A percentile compares a stretch with the other conserved stretches of the same genome.
Evolutionary conservation across 1,140 invertebrate species (phyloP).

Genomic region (Leucophenga varia): DNA sequence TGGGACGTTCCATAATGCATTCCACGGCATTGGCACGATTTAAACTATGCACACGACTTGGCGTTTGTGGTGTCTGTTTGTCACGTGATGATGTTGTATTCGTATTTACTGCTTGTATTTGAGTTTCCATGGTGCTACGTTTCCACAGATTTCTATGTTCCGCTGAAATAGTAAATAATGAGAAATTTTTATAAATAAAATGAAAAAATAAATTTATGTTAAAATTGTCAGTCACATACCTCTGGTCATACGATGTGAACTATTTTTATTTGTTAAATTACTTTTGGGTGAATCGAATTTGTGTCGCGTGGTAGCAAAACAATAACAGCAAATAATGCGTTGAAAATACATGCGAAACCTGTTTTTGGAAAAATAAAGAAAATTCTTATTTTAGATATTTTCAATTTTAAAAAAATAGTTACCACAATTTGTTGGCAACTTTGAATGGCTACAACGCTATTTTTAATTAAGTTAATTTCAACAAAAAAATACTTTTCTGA

Average conservation of each 20-base stretch:
- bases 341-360: conserved; percentile 63
- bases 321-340: conserved; percentile 59
- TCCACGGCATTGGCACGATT: conserved; percentile 29
- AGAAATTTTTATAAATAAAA: no score
- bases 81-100: conserved; percentile 28
- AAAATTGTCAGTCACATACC: no score
- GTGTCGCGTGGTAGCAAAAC: conserved; percentile 27
- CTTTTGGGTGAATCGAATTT: conserved; percentile 40
- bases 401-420: no score
- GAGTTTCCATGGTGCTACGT: conserved; percentile 52
- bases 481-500: no score
- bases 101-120: conserved; percentile 36
- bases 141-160: conserved; percentile 49
- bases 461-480: no score
- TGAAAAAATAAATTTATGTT: no score
- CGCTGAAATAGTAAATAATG: no score
- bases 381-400: no score
- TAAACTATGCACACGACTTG: conserved; percentile 1
- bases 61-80: no score
- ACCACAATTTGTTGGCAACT: no score
- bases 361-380: no score
- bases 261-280: conserved; percentile 36
- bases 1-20: conserved; percentile 33
- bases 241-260: conserved; percentile 37
- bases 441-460: no score